These are phyloP conservation scores for Rhea americana DNA, from an alignment of 2,113 vertebrate genomes.

Conservation along the genomic window DNA sequence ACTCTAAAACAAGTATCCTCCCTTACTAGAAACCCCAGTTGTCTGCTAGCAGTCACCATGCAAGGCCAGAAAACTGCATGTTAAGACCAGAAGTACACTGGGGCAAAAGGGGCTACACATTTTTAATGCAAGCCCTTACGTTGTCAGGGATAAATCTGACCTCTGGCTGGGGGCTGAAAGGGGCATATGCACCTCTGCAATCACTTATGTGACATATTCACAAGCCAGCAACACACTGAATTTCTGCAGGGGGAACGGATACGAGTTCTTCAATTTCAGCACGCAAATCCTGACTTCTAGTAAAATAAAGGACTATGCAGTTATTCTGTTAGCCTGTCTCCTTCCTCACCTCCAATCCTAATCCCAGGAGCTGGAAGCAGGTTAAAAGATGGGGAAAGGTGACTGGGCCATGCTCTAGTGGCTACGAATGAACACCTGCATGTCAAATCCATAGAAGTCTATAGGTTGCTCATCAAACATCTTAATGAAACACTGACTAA, in stretches of 20 bases:
- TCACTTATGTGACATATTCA: neutral
- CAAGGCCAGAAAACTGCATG: neutral
- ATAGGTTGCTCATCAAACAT: neutral
- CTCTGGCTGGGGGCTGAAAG: neutral
- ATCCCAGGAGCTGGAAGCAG: neutral
- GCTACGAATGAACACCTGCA: neutral
- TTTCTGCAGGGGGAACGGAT: neutral
- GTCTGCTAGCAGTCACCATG: neutral
- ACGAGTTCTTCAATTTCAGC: neutral
- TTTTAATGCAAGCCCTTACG: neutral
- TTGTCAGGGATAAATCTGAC: neutral
- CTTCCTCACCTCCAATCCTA: neutral
- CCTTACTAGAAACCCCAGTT: neutral
- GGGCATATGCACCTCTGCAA: neutral
- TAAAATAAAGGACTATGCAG: neutral
- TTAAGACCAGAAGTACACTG: accelerated
- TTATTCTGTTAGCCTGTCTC: neutral
- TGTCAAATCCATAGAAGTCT: neutral
- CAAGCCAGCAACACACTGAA: neutral
- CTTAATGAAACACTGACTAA: neutral
- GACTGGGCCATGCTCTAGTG: neutral
- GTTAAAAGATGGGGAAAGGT: neutral
- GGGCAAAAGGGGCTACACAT: neutral
- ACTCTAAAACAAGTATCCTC: neutral
- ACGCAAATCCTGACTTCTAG: neutral